These are phyloP conservation scores for Cygnus atratus DNA, from an alignment of 2,113 vertebrate species.

Conservation along the genomic window DNA sequence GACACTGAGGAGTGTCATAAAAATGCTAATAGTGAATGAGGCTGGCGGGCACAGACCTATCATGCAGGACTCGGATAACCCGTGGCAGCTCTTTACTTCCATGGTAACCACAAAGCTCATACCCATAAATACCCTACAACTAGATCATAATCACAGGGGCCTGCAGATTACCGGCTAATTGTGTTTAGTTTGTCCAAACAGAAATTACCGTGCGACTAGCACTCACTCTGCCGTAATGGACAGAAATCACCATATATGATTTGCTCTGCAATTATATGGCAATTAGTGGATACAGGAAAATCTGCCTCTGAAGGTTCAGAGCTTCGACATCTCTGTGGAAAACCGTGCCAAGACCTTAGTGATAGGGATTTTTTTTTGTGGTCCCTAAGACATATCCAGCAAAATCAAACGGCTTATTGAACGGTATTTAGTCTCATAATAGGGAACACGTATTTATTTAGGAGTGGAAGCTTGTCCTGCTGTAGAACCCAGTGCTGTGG, in stretches of 20 bases:
- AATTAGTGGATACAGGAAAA: not conserved
- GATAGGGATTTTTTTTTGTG: not conserved
- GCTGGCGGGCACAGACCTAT: fast-evolving
- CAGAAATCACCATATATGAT: not conserved
- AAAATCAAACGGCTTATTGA: not conserved
- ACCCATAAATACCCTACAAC: not conserved
- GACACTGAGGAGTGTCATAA: not conserved
- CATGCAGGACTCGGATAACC: not conserved
- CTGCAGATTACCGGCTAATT: slow-evolving; percentile 14
- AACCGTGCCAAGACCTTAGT: fast-evolving
- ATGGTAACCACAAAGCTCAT: slow-evolving; percentile 15
- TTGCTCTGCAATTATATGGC: not conserved
- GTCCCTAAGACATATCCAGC: not conserved
- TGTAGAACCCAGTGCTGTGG: not conserved
- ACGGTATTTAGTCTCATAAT: not conserved
- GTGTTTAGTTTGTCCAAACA: slow-evolving; percentile 25
- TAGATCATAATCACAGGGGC: not conserved
- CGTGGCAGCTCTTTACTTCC: not conserved
- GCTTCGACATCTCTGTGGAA: not conserved
- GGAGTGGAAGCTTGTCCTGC: fast-evolving
- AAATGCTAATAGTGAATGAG: not conserved
- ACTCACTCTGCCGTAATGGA: not conserved
- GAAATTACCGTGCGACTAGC: not conserved
- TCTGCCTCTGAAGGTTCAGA: not conserved
- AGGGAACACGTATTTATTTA: not conserved